These are phyloP conservation scores for Resseliella maxima DNA, from an alignment of 2,888 invertebrate genomes.

Conservation along the genomic window DNA sequence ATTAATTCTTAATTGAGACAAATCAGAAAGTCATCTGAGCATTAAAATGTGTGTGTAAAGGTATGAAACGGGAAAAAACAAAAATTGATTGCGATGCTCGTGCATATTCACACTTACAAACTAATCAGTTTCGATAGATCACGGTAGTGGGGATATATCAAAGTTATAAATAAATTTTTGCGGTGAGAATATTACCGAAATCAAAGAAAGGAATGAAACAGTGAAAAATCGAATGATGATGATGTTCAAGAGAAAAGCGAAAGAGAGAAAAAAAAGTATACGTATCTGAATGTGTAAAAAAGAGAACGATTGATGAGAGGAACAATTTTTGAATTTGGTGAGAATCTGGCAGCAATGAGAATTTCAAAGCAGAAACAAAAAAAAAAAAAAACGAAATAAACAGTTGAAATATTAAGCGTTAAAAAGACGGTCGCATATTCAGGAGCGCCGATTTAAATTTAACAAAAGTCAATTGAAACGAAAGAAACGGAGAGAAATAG, in stretches of 20 bases:
- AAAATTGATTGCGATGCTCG: neutral
- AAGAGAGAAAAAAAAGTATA: too few relatives aligned
- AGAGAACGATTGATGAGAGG: neutral
- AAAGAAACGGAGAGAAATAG: neutral
- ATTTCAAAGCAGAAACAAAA: too few relatives aligned
- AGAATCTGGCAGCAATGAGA: neutral
- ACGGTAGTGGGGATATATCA: constrained; percentile 26
- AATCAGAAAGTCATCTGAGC: neutral
- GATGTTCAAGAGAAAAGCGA: neutral
- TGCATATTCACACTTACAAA: constrained; percentile 39
- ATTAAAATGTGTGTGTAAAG: neutral
- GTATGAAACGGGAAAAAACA: neutral
- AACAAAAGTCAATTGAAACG: neutral
- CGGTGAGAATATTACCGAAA: constrained; percentile 25
- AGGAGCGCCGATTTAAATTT: constrained; percentile 33
- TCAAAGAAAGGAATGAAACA: neutral
- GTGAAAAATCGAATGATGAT: neutral
- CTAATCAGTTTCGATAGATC: constrained; percentile 36
- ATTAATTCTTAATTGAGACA: neutral
- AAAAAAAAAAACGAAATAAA: neutral
- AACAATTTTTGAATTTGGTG: neutral
- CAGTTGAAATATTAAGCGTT: constrained; percentile 36
- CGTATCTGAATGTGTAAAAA: neutral
- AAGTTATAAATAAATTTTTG: constrained; percentile 36
- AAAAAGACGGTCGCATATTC: constrained; percentile 1